Evolutionary conservation across 1,140 invertebrate genomes (phyloP), one percentile per base, ranked within the genome.

Genomic region (Batillaria attramentaria): DNA sequence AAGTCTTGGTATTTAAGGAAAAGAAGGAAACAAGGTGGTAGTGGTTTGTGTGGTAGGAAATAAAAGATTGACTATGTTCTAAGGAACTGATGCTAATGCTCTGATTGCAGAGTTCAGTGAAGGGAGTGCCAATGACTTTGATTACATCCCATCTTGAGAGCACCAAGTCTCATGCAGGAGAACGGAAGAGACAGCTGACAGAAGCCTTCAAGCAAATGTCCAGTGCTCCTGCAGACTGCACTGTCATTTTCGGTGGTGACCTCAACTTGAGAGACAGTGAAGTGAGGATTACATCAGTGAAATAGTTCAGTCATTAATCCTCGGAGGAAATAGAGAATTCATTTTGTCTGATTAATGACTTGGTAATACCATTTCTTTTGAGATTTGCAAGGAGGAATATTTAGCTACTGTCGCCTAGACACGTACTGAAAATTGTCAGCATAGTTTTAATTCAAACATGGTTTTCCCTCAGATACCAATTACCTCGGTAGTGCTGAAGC

Each of bases 71-170:
- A 62, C n/a, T n/a, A n/a, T n/a, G n/a, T n/a, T n/a, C n/a, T n/a
- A n/a, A n/a, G n/a, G 57, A 62, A 62, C 24, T 62, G 57, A 31
- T n/a, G n/a, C 10, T 8, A 10, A 33, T 68, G 65, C 57, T 43
- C 20, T 69, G 78, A 35, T 75, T 42, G 16, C 84, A 93, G 92
- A 92, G 90, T 20, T 90, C 90, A 79, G 90, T 92, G 72, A 92
- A 92, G 78, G 85, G 86, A 10, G 82, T 92, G 5, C 89, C 91
- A 46, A 82, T 93, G 10, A 78, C 82, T 33, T 82, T 94, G 33
- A 85, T 94, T 69, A 94, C 93, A 72, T 91, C 92, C 35, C 94
- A 94, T 86, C 85, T 94, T 77, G 94, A 94, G 84, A 94, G 93
- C 85, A 94, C 93, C 4, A 89, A 83, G 76, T 91, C 92, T 0